Conservation (phyloP, 2,113 vertebrate genomes). For the Macroglossus sobrinus region DNA sequence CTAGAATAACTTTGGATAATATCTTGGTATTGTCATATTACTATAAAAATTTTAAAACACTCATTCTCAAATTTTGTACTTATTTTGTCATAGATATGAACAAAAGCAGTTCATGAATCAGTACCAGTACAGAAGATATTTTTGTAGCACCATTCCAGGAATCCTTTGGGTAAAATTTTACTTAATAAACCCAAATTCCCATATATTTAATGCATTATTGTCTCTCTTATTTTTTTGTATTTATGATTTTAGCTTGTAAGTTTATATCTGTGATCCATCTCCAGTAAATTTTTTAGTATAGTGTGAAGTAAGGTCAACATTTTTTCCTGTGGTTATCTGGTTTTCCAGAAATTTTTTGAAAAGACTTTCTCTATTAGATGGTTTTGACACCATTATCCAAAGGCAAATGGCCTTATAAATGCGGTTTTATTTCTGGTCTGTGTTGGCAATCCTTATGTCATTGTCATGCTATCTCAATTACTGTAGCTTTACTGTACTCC, state of each 20-base stretch:
- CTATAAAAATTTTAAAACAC: neutral
- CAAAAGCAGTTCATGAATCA: neutral
- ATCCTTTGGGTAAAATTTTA: neutral
- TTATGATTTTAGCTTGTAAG: neutral
- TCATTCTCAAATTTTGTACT: neutral
- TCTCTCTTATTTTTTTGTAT: neutral
- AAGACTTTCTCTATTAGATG: neutral
- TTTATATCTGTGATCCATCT: neutral
- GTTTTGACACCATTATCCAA: neutral
- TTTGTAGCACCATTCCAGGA: neutral
- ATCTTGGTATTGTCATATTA: neutral
- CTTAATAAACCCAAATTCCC: neutral
- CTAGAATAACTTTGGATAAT: neutral
- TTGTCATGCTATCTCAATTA: neutral
- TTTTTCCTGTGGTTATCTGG: neutral
- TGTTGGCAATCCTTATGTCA: neutral
- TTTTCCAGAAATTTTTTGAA: neutral
- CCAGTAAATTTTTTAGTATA: neutral
- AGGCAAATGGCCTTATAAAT: neutral
- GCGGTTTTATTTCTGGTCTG: neutral
- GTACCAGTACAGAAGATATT: neutral
- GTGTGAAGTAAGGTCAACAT: neutral
- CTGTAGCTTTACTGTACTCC: neutral
- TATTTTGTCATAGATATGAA: neutral
- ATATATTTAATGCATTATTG: neutral